phyloP scores from a whole-genome alignment of 1,140 invertebrate genomes.

The Zaprionus capensis region DNA sequence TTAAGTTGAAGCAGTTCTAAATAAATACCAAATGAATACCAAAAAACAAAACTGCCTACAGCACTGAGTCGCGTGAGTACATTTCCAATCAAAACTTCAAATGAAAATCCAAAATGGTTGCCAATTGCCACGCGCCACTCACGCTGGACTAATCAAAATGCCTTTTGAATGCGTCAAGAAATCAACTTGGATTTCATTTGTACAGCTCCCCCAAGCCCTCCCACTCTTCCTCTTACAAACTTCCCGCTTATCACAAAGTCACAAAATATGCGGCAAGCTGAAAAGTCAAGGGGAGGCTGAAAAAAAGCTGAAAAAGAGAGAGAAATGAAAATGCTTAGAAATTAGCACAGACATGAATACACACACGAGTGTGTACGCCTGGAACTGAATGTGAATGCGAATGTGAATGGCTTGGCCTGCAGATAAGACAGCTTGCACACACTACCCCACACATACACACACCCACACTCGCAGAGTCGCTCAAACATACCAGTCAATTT shows the following conservation, averaged over 20 bases:
- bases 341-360: constrained; percentile 79
- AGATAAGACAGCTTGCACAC: constrained; percentile 62
- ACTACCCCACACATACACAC: background rate
- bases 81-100: constrained; percentile 59
- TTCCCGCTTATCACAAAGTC: constrained; percentile 45
- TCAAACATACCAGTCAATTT: constrained; percentile 61
- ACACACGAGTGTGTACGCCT: constrained; percentile 60
- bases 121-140: constrained; percentile 60
- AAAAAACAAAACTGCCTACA: background rate
- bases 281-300: background rate
- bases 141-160: constrained; percentile 74
- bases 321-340: constrained; percentile 66
- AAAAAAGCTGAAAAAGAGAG: constrained; percentile 14
- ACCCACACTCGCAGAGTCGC: background rate
- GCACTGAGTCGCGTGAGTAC: background rate
- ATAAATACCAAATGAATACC: constrained; percentile 1
- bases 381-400: constrained; percentile 26
- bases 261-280: constrained; percentile 46
- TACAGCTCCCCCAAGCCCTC: background rate
- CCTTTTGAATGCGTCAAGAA: constrained; percentile 74
- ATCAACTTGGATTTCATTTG: constrained; percentile 71
- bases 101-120: constrained; percentile 62
- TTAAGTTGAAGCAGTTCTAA: background rate
- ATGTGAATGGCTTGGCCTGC: constrained; percentile 42
- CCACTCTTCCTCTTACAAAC: background rate